Conservation (phyloP, 2,797 vertebrate genomes). For the Melanitta fusca region DNA sequence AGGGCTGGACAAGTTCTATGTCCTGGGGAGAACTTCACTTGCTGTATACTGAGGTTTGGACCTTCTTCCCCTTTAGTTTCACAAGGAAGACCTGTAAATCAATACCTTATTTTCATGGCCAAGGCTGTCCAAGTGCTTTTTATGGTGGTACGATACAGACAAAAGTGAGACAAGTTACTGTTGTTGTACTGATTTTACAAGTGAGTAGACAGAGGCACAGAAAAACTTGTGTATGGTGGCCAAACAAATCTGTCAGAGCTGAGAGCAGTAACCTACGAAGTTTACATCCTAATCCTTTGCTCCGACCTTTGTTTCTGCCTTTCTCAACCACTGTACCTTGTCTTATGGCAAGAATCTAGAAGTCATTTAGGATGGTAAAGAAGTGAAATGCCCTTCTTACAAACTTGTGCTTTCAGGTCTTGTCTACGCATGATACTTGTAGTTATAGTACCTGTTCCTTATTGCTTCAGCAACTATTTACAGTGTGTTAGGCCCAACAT, state of each 20-base stretch:
- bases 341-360: background rate
- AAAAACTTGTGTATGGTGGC: background rate
- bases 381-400: background rate
- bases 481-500: background rate
- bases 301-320: background rate
- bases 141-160: background rate
- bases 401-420: background rate
- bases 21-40: background rate
- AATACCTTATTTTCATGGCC: background rate
- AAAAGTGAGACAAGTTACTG: background rate
- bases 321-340: background rate
- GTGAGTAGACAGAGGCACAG: background rate
- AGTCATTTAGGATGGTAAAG: background rate
- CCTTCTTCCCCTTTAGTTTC: background rate
- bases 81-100: background rate
- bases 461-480: background rate
- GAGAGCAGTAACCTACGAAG: background rate
- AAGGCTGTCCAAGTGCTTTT: background rate
- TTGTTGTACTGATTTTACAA: background rate
- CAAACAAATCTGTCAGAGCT: background rate
- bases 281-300: background rate
- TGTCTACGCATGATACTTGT: background rate
- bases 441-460: background rate
- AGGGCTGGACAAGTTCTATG: background rate
- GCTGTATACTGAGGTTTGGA: background rate